phyloP scores from a whole-genome alignment of 2,797 vertebrate species.

The Pipistrellus pygmaeus region DNA sequence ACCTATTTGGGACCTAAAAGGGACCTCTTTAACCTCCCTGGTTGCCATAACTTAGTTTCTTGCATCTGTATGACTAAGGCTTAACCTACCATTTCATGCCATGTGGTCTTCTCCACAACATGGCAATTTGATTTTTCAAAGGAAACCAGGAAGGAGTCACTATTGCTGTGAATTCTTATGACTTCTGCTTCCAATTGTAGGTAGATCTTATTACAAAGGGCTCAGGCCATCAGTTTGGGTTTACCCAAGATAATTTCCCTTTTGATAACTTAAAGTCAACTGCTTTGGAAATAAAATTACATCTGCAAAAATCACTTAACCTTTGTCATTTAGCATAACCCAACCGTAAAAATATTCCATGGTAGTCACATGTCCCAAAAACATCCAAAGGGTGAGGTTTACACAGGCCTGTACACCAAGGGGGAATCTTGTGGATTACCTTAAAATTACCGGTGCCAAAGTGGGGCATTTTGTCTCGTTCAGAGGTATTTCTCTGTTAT shows the following conservation, averaged over 20 bases:
- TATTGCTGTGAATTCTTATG: not conserved
- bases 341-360: not conserved
- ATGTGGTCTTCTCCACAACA: not conserved
- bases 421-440: not conserved
- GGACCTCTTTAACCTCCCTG: not conserved
- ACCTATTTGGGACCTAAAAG: no score
- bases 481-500: not conserved
- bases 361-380: not conserved
- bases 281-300: constrained; percentile 10
- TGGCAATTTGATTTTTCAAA: not conserved
- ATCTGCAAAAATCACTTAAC: not conserved
- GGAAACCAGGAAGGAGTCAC: not conserved
- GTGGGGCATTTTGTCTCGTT: not conserved
- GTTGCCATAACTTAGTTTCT: not conserved
- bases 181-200: not conserved
- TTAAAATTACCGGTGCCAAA: not conserved
- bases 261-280: not conserved
- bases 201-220: not conserved
- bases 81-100: not conserved
- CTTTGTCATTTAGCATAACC: not conserved
- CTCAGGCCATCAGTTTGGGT: not conserved
- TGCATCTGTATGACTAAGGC: accelerated
- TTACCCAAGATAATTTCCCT: not conserved
- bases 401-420: not conserved
- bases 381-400: not conserved